Evolutionary conservation across 2,888 invertebrate genomes (phyloP).

Genomic region (Metallyticus violacea): DNA sequence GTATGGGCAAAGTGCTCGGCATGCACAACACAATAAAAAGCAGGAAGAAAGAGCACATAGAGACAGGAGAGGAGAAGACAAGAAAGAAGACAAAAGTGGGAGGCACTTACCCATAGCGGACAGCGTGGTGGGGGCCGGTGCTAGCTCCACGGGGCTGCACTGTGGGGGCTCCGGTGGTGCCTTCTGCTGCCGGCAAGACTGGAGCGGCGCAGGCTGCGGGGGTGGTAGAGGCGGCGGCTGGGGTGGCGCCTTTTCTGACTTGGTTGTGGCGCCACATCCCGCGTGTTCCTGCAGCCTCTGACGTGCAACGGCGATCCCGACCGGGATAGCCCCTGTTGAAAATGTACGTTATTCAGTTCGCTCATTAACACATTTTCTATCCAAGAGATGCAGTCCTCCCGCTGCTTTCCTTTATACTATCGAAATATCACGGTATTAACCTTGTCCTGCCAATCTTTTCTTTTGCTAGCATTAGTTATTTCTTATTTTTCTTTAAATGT

Average conservation of each 20-base stretch:
- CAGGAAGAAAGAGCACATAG: too few relatives aligned
- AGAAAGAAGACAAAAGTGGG: not conserved
- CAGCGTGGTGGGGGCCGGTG: slow-evolving; percentile 15
- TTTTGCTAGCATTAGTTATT: not conserved
- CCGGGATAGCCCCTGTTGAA: slow-evolving; percentile 60
- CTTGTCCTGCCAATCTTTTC: not conserved
- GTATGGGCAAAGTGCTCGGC: too few relatives aligned
- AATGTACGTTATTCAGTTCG: not conserved
- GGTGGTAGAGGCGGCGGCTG: slow-evolving; percentile 4
- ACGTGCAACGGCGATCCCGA: slow-evolving; percentile 80
- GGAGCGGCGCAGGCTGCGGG: not conserved
- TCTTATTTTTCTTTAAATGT: too few relatives aligned
- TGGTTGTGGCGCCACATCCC: not conserved
- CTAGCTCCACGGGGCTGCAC: slow-evolving; percentile 4
- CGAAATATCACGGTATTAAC: not conserved
- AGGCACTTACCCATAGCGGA: slow-evolving; percentile 31
- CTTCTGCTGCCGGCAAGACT: slow-evolving; percentile 14
- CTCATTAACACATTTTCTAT: too few relatives aligned
- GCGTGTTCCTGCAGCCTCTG: slow-evolving; percentile 63
- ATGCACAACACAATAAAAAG: not conserved
- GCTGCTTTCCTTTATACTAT: not conserved
- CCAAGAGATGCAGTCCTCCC: too few relatives aligned
- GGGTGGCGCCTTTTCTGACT: slow-evolving; percentile 4
- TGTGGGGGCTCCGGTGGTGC: not conserved
- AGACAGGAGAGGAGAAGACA: too few relatives aligned